Conservation (phyloP, 2,113 vertebrate species). For the Phocoena phocoena region DNA sequence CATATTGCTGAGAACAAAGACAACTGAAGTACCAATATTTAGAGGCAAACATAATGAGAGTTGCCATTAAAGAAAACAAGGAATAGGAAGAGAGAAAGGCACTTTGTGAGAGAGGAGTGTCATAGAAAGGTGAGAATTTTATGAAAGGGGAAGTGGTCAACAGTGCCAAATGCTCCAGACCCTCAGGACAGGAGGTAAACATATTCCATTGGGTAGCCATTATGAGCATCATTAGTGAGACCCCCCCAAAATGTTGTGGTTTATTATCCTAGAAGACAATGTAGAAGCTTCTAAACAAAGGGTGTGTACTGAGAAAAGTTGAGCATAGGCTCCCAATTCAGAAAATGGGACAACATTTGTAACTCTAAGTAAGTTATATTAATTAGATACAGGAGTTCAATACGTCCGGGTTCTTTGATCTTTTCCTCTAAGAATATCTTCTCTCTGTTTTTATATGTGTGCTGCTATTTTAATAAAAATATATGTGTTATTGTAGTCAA, state of each 20-base stretch:
- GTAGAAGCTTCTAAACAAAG: not conserved
- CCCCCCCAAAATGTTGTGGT: not conserved
- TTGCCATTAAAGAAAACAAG: not conserved
- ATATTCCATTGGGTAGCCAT: not conserved
- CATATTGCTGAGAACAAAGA: not conserved
- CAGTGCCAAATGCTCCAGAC: not conserved
- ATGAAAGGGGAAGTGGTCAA: not conserved
- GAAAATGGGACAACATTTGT: not conserved
- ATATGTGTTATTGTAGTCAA: not conserved
- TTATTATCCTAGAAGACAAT: not conserved
- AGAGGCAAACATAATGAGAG: not conserved
- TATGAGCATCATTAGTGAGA: not conserved
- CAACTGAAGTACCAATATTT: not conserved
- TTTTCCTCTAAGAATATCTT: not conserved
- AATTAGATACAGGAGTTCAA: not conserved
- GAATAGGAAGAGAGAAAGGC: not conserved
- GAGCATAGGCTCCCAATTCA: not conserved
- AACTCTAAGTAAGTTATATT: not conserved
- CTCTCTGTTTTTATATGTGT: not conserved
- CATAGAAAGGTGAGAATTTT: not conserved
- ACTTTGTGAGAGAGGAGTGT: not conserved
- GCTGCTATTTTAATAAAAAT: conserved; percentile 6
- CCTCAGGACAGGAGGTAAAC: not conserved
- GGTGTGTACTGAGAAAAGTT: not conserved
- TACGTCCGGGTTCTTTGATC: not conserved